Evolutionary conservation across 2,888 invertebrate species (phyloP), one percentile per base, ranked within the genome.

Genomic region (Thysanoteuthis rhombus): DNA sequence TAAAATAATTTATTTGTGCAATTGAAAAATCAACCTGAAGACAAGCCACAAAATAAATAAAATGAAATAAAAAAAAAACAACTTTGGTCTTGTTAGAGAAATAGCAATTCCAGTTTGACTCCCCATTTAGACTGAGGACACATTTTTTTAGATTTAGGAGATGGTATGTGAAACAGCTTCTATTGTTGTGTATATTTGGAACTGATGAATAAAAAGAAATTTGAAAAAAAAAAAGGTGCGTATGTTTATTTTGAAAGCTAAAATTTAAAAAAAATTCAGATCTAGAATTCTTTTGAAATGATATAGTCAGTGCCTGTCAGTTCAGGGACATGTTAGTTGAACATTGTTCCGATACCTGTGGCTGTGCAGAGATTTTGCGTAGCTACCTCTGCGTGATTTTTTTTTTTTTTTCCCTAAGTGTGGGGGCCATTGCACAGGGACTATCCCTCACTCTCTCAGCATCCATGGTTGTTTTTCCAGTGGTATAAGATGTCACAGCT

Each of bases 1-100:
- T n/a, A n/a, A 75, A n/a, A 75, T n/a, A 75, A n/a, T n/a, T n/a
- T 75, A n/a, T 75, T 75, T 75, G 75, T 75, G 75, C 75, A 75
- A 75, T 75, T 75, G n/a, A 10, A 75, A 75, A 75, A 75, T 10
- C 32, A 75, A 58, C 47, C 32, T n/a, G 12, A 75, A 75, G n/a
- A 75, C n/a, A 12, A 19, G n/a, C n/a, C 75, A n/a, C 75, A 32
- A 58, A 25, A 32, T 3, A 75, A 75, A 58, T 2, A 58, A 10
- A 28, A 75, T 22, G 47, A 47, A n/a, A 47, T 22, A 47, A 47
- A 47, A 47, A 47, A 4, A 47, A 19, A 4, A 47, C 16, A 47
- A 22, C 22, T 52, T 52, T 52, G 52, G 52, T 52, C 52, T 52
- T 25, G 25, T 52, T 52, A 25, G 52, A 52, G 52, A 52, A 52